Percentiles rank a stretch among this genome's conserved stretches.
These are phyloP conservation scores for Cetonia aurata DNA, from an alignment of 2,888 invertebrate species.

Conservation along the genomic window DNA sequence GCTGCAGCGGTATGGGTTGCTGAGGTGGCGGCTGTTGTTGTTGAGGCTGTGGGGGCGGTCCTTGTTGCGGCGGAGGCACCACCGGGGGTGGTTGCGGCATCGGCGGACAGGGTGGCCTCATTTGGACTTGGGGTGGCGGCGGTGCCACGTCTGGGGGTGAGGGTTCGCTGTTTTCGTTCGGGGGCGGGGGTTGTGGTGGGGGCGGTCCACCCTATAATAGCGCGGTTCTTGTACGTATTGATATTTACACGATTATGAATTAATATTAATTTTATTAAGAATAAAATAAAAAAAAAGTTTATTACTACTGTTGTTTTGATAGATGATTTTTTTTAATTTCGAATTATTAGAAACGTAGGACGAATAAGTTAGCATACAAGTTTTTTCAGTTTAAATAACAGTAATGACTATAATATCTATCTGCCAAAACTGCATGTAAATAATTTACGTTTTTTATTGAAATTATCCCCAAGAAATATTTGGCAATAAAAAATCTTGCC, in stretches of 20 bases:
- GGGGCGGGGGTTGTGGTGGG: constrained; percentile 59
- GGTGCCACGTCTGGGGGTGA: constrained; percentile 54
- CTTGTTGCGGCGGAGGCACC: constrained; percentile 47
- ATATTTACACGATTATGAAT: constrained; percentile 4
- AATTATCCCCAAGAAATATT: too few relatives aligned
- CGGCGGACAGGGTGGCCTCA: constrained; percentile 56
- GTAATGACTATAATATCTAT: too few relatives aligned
- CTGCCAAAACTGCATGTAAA: too few relatives aligned
- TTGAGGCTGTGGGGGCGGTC: constrained; percentile 49
- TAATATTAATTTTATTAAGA: too few relatives aligned
- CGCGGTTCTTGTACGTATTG: constrained; percentile 16
- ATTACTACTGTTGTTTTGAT: too few relatives aligned
- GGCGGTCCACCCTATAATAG: constrained; percentile 63
- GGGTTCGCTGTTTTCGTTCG: constrained; percentile 52
- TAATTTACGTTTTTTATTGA: too few relatives aligned
- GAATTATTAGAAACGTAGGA: too few relatives aligned
- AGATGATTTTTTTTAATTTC: too few relatives aligned
- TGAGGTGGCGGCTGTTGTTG: constrained; percentile 51
- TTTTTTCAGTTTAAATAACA: too few relatives aligned
- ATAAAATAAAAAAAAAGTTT: too few relatives aligned
- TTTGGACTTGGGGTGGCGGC: constrained; percentile 47
- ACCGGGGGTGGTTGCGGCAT: constrained; percentile 50
- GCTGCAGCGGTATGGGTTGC: constrained; percentile 48
- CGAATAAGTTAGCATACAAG: too few relatives aligned
- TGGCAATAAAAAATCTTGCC: too few relatives aligned